Evolutionary conservation across 2,888 invertebrate species (phyloP), one percentile per base, ranked within the genome.

Genomic region (Calameuta pallipes): DNA sequence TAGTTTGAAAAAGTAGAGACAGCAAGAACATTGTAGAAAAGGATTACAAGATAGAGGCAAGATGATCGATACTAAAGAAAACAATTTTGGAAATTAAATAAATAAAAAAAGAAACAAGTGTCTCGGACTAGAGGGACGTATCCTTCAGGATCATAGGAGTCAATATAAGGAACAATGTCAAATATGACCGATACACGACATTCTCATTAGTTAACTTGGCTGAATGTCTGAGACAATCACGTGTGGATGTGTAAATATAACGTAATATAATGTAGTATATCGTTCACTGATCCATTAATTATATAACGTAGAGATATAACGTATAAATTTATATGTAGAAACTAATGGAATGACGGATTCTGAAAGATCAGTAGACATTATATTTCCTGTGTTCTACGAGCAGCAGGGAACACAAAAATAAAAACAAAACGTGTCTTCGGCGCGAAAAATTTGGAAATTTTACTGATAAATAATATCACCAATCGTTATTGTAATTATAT

Each of bases 171-270:
- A 71, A 71, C 23, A 33, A 71, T 71, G 34, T 33, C 23, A 13
- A n/a, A 15, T 33, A n/a, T n/a, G 34, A 23, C 11, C 15, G 23
- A 71, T n/a, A 71, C 37, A 36, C 23, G 37, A 23, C 30, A 33
- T 35, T 74, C 74, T 34, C n/a, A 34, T 30, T 35, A 35, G 13
- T 56, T 71, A 35, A 30, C 75, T 6, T 41, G 41, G 35, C 71
- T 41, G 78, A 78, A 76, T 80, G 80, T 80, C 80, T 73, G 79
- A 83, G 82, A 82, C 82, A 82, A 83, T 83, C 82, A 80, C 79
- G 80, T 77, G 77, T 75, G 78, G 75, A 73, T 76, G 71, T 33
- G 56, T 30, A 30, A 33, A 71, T 71, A 71, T 56, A 56, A 23
- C 56, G 9, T 56, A 56, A 56, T 9, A 56, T 56, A 56, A 23